Evolutionary conservation across 2,888 invertebrate species (phyloP).

Genomic region (Rugalucina vietnamica): DNA sequence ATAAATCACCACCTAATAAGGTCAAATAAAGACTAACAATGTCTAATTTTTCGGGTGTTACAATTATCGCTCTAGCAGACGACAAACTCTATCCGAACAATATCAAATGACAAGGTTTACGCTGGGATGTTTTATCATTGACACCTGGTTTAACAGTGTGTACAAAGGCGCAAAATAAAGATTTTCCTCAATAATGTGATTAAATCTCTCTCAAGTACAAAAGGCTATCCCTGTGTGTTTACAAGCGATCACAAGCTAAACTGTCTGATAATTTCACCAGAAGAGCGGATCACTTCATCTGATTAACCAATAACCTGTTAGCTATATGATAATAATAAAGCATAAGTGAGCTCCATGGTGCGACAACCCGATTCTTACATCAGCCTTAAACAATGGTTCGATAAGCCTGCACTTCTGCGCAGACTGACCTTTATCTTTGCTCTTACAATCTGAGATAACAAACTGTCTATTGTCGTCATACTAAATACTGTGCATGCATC

Average conservation of each 20-base stretch:
- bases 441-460: too few relatives aligned
- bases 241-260: constrained; percentile 10
- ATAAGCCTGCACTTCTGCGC: too few relatives aligned
- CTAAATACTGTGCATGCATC: too few relatives aligned
- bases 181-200: constrained; percentile 13
- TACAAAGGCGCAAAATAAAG: constrained; percentile 16
- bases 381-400: too few relatives aligned
- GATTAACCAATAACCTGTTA: constrained; percentile 17
- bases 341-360: too few relatives aligned
- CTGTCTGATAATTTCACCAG: background rate
- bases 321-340: constrained; percentile 8
- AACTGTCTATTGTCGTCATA: too few relatives aligned
- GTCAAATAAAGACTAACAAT: constrained; percentile 8
- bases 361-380: too few relatives aligned
- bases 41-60: constrained; percentile 10
- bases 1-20: constrained; percentile 17
- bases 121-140: constrained; percentile 16
- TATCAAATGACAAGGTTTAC: constrained; percentile 19
- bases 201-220: constrained; percentile 5
- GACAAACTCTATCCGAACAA: constrained; percentile 17
- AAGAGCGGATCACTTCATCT: constrained; percentile 5
- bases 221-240: constrained; percentile 7
- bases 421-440: too few relatives aligned
- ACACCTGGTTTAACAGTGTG: constrained; percentile 16
- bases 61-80: constrained; percentile 18